Evolutionary conservation across 1,140 invertebrate species (phyloP).

Genomic region (Drosophila teissieri): DNA sequence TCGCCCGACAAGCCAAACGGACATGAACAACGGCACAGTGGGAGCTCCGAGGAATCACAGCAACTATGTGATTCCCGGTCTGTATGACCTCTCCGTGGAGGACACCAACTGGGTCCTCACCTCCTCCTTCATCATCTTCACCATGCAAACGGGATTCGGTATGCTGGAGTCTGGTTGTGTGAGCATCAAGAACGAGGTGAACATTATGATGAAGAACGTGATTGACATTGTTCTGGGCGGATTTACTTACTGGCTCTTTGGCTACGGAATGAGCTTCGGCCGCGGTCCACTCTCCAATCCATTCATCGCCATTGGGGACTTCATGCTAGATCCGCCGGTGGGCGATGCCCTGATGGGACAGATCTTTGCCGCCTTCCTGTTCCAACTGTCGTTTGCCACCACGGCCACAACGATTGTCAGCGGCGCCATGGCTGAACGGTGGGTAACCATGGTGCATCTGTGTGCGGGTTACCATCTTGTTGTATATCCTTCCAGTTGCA

Average conservation of each 20-base stretch:
- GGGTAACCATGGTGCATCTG: conserved; percentile 20
- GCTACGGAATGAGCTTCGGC: conserved; percentile 96
- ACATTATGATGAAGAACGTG: conserved; percentile 99
- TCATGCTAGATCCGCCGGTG: conserved; percentile 88
- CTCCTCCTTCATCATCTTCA: conserved; percentile 97
- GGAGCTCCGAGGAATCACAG: conserved; percentile 59
- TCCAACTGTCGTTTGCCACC: conserved; percentile 95
- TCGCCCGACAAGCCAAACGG: conserved; percentile 11
- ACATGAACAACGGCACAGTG: conserved; percentile 55
- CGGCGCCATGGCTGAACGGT: conserved; percentile 96
- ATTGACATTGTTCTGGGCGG: conserved; percentile 96
- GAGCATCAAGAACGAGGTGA: conserved; percentile 96
- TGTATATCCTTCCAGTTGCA: conserved; percentile 78
- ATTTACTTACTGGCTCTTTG: conserved; percentile 96
- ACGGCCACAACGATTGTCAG: conserved; percentile 96
- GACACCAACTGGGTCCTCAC: conserved; percentile 97
- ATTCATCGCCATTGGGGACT: conserved; percentile 90
- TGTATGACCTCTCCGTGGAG: conserved; percentile 88
- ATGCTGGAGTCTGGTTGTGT: conserved; percentile 97
- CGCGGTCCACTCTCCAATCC: conserved; percentile 89
- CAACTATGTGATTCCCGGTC: conserved; percentile 84
- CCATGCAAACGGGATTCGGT: conserved; percentile 98
- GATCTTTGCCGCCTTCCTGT: conserved; percentile 92
- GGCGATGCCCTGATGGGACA: conserved; percentile 90
- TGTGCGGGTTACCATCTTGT: too few relatives aligned